These are phyloP conservation scores for Drosophila prolongata DNA, from an alignment of 2,888 invertebrate species.

Conservation along the genomic window DNA sequence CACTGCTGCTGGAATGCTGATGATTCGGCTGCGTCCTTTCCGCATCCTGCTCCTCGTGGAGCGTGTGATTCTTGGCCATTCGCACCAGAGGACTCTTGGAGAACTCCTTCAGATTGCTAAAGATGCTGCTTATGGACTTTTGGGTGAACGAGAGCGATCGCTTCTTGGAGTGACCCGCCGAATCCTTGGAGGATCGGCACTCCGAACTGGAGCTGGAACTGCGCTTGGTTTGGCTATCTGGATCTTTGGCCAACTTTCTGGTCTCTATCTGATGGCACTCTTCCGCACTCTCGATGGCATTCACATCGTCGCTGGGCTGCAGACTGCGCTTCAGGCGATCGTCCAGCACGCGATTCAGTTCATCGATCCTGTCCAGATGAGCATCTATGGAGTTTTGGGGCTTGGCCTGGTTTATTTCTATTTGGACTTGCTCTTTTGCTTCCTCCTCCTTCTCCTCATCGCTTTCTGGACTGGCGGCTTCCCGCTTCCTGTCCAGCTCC, in stretches of 20 bases:
- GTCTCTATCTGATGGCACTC: slow-evolving; percentile 34
- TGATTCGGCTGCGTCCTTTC: slow-evolving; percentile 12
- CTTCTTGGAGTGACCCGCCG: slow-evolving; percentile 70
- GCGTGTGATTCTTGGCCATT: slow-evolving; percentile 50
- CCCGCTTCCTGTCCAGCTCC: slow-evolving; percentile 56
- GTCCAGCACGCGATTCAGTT: slow-evolving; percentile 82
- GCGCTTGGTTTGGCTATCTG: slow-evolving; percentile 68
- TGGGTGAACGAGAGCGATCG: slow-evolving; percentile 84
- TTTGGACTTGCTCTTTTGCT: slow-evolving; percentile 59
- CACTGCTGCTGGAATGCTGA: slow-evolving; percentile 51
- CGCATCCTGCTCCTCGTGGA: slow-evolving; percentile 62
- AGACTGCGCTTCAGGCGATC: slow-evolving; percentile 81
- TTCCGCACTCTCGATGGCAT: slow-evolving; percentile 75
- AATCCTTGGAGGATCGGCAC: slow-evolving; percentile 65
- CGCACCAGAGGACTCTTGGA: slow-evolving; percentile 79
- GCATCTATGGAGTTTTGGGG: slow-evolving; percentile 82
- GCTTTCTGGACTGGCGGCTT: slow-evolving; percentile 51
- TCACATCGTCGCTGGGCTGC: slow-evolving; percentile 72
- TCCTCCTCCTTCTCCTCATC: slow-evolving; percentile 44
- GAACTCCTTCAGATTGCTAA: slow-evolving; percentile 83
- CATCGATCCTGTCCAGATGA: slow-evolving; percentile 83
- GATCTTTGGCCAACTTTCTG: slow-evolving; percentile 26
- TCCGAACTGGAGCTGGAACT: slow-evolving; percentile 82
- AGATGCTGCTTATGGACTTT: slow-evolving; percentile 82
- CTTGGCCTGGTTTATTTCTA: slow-evolving; percentile 73